Base-by-base conservation (phyloP, 2,113 vertebrate species). In the Haliaeetus leucogaster region DNA sequence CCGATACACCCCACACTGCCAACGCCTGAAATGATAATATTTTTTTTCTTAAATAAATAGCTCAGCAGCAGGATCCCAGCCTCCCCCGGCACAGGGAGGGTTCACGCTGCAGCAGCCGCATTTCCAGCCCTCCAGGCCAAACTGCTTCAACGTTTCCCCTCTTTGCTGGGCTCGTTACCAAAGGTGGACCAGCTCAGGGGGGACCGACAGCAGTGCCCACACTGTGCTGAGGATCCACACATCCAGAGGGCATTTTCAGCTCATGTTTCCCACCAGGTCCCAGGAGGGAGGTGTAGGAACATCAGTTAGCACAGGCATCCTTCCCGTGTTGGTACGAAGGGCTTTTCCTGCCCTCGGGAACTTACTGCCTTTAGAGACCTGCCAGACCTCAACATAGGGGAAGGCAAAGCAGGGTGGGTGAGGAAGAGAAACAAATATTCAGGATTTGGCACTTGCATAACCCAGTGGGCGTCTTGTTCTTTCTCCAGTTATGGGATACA, bases 11-110 rank as follows among this genome's bases (percentile, higher is more conserved):
- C 93, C 80, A 97, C 0, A 43, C 97, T 90, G 91, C 94, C 95
- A 95, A 89, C 29, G 95, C 71, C 94, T 94, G 96, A 97, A 97
- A 98, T 96, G 89, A 98, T 97, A 97, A 98, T 97, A 97, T 97
- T 98, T 97, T 97, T 95, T 95, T 97, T 98, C 97, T 95, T 97
- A 96, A 97, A 97, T 93, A 97, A 98, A 97, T 97, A 98, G 55
- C 58, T 82, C 92, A 76, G 72, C 82, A 48, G 90, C 66, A 80
- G 89, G 71, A 96, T 89, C 86, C 74, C 90, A 92, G 58, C 80
- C 47, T 93, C 66, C 82, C 30, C 70, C 58, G 0, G 70, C 73
- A 87, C 40, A 71, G 82, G 32, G 81, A 87, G 56, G 85, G 36
- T 91, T 82, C 63, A 40, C 0, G 0, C 56, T 71, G 82, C 71